Conservation (phyloP, 1,140 invertebrate species). For the Rhyacophila brunnea region DNA sequence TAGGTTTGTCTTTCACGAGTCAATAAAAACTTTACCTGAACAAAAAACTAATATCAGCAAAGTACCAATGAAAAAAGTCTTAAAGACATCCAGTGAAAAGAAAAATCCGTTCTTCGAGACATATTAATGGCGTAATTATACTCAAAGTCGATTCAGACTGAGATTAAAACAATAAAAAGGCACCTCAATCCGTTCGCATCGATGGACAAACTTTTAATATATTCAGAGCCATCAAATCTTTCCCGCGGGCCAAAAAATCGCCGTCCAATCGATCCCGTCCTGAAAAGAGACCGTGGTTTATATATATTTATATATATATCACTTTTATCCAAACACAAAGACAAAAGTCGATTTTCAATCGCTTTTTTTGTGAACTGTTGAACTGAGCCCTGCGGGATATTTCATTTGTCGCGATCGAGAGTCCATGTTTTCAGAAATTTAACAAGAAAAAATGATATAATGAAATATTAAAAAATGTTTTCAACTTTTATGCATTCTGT, state of each 20-base stretch:
- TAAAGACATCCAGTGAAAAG: too few relatives aligned
- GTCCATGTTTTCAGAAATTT: too few relatives aligned
- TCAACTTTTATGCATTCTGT: too few relatives aligned
- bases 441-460: too few relatives aligned
- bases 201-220: constrained; percentile 35
- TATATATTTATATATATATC: background rate
- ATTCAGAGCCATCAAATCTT: constrained; percentile 27
- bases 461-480: too few relatives aligned
- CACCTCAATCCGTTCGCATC: constrained; percentile 20
- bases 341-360: constrained; percentile 1
- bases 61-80: too few relatives aligned
- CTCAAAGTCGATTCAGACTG: background rate
- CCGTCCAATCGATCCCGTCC: constrained; percentile 8
- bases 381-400: background rate
- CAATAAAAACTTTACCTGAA: too few relatives aligned
- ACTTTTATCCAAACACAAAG: background rate
- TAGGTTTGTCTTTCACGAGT: too few relatives aligned
- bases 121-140: constrained; percentile 6
- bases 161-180: constrained; percentile 25
- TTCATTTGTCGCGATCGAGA: background rate
- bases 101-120: too few relatives aligned
- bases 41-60: too few relatives aligned
- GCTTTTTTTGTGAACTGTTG: background rate
- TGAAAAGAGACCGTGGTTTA: too few relatives aligned
- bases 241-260: constrained; percentile 22